A percentile compares a stretch with the other conserved stretches of the same genome.
These are phyloP conservation scores for Phymanthus crucifer DNA, from an alignment of 92 coral and sea anemone genomes.

Conservation along the genomic window DNA sequence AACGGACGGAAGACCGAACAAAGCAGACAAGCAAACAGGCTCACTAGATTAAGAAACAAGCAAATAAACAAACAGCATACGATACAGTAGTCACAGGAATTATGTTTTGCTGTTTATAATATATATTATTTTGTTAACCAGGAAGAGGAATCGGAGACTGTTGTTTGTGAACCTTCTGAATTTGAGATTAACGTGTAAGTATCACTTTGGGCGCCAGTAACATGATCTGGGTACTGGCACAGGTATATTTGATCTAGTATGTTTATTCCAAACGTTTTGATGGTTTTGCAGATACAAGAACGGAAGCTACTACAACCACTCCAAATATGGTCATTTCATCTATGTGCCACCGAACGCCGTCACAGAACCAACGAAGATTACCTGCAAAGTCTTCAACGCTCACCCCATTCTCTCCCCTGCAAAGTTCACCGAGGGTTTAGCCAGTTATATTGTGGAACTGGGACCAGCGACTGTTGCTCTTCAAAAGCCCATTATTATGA, in stretches of 20 bases:
- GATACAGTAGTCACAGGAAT: too few relatives aligned
- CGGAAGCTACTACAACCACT: conserved; percentile 38
- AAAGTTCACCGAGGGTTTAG: conserved; percentile 26
- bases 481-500: conserved; percentile 5
- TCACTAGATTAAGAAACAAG: too few relatives aligned
- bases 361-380: conserved; percentile 11
- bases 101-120: too few relatives aligned
- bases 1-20: too few relatives aligned
- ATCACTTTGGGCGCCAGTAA: not conserved
- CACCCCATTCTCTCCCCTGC: conserved; percentile 31
- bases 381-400: conserved; percentile 1
- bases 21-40: too few relatives aligned
- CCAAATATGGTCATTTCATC: conserved; percentile 24
- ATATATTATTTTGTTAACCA: not conserved
- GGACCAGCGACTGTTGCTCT: conserved; percentile 25
- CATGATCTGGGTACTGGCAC: not conserved
- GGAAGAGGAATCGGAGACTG: not conserved
- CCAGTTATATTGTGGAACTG: conserved; percentile 52
- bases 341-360: conserved; percentile 51
- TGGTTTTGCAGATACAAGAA: conserved; percentile 6
- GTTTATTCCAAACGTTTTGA: not conserved
- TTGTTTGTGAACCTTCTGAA: not conserved
- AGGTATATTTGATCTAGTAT: not conserved
- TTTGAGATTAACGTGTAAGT: not conserved
- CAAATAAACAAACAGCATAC: too few relatives aligned